Evolutionary conservation across 2,113 vertebrate genomes (phyloP).

Genomic region (Synchiropus splendidus): DNA sequence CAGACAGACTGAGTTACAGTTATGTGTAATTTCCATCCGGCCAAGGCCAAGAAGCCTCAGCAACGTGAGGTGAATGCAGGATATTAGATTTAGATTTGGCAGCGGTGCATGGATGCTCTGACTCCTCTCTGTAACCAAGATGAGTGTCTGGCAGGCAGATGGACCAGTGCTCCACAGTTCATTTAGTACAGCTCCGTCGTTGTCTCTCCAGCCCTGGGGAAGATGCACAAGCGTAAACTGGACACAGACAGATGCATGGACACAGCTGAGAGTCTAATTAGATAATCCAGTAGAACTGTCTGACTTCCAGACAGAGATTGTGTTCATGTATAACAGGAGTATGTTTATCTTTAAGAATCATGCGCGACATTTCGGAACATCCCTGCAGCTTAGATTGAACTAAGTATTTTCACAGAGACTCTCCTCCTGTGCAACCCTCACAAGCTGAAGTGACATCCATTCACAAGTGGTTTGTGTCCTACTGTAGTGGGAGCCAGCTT

Average conservation of each 20-base stretch:
- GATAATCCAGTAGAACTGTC: slow-evolving; percentile 19
- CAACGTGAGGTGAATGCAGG: slow-evolving; percentile 49
- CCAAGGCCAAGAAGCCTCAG: slow-evolving; percentile 27
- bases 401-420: slow-evolving; percentile 12
- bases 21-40: slow-evolving; percentile 56
- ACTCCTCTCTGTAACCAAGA: slow-evolving; percentile 55
- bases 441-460: slow-evolving; percentile 28
- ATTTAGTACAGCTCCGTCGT: slow-evolving; percentile 30
- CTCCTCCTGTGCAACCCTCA: slow-evolving; percentile 15
- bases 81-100: slow-evolving; percentile 63
- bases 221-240: slow-evolving; percentile 16
- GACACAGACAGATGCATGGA: slow-evolving; percentile 12
- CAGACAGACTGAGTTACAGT: slow-evolving; percentile 46
- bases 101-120: slow-evolving; percentile 42
- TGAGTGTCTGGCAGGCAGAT: slow-evolving; percentile 25
- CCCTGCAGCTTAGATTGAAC: background rate
- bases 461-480: slow-evolving; percentile 34
- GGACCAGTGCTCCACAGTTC: slow-evolving; percentile 26
- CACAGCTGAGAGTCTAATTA: slow-evolving; percentile 23
- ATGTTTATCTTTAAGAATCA: slow-evolving; percentile 1
- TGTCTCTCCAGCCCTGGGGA: slow-evolving; percentile 23
- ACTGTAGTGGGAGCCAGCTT: slow-evolving; percentile 47
- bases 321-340: slow-evolving; percentile 2
- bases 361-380: background rate
- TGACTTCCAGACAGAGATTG: slow-evolving; percentile 6